Percentiles rank a stretch among this genome's conserved stretches.
Evolutionary conservation across 2,888 invertebrate genomes (phyloP).

Genomic region (Micropterix aruncella): DNA sequence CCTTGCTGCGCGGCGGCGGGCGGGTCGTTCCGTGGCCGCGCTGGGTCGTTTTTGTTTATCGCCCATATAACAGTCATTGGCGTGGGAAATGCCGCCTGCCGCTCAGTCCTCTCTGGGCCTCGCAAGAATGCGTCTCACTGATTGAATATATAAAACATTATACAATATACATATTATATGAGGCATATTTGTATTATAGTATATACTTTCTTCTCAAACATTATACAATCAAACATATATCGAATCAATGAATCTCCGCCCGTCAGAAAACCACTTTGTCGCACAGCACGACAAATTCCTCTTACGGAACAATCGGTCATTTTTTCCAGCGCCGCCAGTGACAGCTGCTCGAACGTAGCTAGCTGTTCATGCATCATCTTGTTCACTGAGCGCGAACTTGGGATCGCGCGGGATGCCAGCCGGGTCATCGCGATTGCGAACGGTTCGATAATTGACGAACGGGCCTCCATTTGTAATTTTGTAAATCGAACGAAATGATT

Average conservation of each 20-base stretch:
- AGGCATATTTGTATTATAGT: too few relatives aligned
- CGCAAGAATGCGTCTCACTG: not conserved
- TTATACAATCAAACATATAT: too few relatives aligned
- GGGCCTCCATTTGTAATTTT: too few relatives aligned
- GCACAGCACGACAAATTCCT: not conserved
- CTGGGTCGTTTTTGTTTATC: not conserved
- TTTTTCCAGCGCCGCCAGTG: not conserved
- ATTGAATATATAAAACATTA: too few relatives aligned
- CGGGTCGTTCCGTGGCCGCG: not conserved
- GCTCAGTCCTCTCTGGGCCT: not conserved
- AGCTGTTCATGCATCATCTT: not conserved
- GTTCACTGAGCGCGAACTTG: not conserved
- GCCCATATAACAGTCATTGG: not conserved
- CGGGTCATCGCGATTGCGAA: too few relatives aligned
- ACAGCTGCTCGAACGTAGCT: not conserved
- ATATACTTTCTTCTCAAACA: too few relatives aligned
- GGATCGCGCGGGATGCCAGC: not conserved
- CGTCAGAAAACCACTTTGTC: too few relatives aligned
- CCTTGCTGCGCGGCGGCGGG: not conserved
- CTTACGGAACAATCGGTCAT: not conserved
- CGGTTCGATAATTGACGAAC: too few relatives aligned
- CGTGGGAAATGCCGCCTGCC: not conserved
- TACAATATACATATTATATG: too few relatives aligned
- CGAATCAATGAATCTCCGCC: too few relatives aligned
- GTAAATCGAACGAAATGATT: too few relatives aligned